Evolutionary conservation across 2,797 vertebrate genomes (phyloP).

Genomic region (Sparus aurata): DNA sequence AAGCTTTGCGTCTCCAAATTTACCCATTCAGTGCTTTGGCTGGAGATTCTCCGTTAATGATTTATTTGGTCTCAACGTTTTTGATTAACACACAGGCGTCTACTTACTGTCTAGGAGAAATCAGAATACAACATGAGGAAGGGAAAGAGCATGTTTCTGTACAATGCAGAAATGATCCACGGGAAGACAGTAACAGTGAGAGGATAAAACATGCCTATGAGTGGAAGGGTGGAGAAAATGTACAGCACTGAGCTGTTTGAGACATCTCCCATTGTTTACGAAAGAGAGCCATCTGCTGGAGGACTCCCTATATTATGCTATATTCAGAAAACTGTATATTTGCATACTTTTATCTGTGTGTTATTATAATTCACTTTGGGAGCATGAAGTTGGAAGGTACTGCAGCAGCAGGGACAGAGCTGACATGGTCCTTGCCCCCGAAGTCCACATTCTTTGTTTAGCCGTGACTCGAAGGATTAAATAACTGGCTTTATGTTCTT

Average conservation of each 20-base stretch:
- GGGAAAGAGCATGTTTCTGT: background rate
- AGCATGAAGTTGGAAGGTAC: background rate
- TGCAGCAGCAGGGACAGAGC: constrained; percentile 8
- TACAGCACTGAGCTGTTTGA: background rate
- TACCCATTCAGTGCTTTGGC: constrained; percentile 31
- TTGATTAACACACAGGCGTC: constrained; percentile 39
- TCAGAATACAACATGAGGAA: background rate
- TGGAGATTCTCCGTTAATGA: constrained; percentile 31
- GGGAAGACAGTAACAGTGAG: background rate
- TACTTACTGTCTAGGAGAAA: constrained; percentile 34
- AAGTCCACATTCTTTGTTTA: constrained; percentile 35
- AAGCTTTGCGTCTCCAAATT: constrained; percentile 67
- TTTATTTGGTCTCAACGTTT: constrained; percentile 49
- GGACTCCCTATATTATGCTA: constrained; percentile 29
- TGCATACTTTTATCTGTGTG: background rate
- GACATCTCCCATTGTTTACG: constrained; percentile 58
- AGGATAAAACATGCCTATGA: constrained; percentile 1
- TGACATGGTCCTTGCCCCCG: constrained; percentile 28
- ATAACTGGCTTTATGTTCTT: constrained; percentile 54
- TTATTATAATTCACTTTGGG: background rate
- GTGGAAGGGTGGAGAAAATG: constrained; percentile 4
- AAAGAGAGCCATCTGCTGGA: constrained; percentile 80
- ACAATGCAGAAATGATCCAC: background rate
- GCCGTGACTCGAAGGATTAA: constrained; percentile 46
- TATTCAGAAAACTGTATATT: background rate